These are phyloP conservation scores for Rhinophrynus dorsalis DNA, from an alignment of 2,797 vertebrate genomes.

Conservation along the genomic window DNA sequence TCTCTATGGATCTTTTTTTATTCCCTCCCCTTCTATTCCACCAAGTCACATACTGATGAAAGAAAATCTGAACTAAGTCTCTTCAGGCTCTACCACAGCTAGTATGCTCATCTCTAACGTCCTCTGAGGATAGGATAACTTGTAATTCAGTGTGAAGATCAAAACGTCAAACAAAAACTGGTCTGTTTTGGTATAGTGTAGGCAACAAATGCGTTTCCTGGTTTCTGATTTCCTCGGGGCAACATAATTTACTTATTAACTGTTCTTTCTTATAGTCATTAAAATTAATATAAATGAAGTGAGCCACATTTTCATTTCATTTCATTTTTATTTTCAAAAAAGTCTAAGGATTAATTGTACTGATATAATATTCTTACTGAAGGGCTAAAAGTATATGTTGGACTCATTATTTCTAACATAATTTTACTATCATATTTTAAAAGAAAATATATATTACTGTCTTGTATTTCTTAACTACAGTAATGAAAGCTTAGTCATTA, in stretches of 20 bases:
- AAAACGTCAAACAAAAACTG: constrained; percentile 41
- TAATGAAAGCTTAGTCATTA: constrained; percentile 13
- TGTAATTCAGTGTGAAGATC: constrained; percentile 46
- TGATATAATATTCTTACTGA: constrained; percentile 26
- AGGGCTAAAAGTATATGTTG: constrained; percentile 28
- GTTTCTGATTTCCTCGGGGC: constrained; percentile 22
- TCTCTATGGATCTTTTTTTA: constrained; percentile 14
- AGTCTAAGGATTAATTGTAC: constrained; percentile 37
- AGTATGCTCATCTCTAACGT: constrained; percentile 21
- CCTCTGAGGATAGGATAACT: constrained; percentile 41
- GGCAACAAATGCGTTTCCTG: constrained; percentile 12
- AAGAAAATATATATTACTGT: not conserved
- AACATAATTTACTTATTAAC: constrained; percentile 39
- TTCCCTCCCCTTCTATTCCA: constrained; percentile 40
- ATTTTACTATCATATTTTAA: constrained; percentile 18
- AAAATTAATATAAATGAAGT: constrained; percentile 40
- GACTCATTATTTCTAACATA: constrained; percentile 39
- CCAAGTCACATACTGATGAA: constrained; percentile 38
- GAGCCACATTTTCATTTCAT: constrained; percentile 29
- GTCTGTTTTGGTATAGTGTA: constrained; percentile 32
- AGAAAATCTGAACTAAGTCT: constrained; percentile 33
- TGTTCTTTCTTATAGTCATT: constrained; percentile 35
- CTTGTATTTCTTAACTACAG: not conserved
- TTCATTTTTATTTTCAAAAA: constrained; percentile 8
- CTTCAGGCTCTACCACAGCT: constrained; percentile 25